Evolutionary conservation across 2,797 vertebrate genomes (phyloP), one percentile per base, ranked within the genome.

Genomic region (Phyllotis vaccarum): DNA sequence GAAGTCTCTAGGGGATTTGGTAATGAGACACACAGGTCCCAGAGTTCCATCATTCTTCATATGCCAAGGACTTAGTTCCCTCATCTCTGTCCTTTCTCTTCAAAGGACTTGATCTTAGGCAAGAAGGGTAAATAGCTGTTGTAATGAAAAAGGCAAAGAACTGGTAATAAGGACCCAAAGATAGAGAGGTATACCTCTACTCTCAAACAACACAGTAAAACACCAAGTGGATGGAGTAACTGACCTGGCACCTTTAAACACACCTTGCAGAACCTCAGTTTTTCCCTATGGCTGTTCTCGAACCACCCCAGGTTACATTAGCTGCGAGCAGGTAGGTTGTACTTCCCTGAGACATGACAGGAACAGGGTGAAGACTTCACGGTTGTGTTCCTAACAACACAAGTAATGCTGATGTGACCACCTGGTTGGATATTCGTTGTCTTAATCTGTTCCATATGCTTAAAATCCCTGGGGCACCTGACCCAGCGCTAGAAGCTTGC

Each of bases 131-230:
- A 64, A 68, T 95, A 27, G 10, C 6, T 70, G 85, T 88, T 85
- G 90, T 56, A 78, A 93, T 91, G 70, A 87, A 86, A 95, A 88
- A n/a, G 85, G 43, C 12, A 66, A 91, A 91, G 68, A 75, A 40
- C 6, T 9, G 82, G 22, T 86, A 29, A 78, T 24, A 60, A 85
- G 52, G 78, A 76, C 27, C 46, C 43, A 83, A 91, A 91, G 27
- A 49, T 60, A 80, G 76, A 91, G 56, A 93, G 60, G n/a, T 62
- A 95, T 49, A 52, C 22, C 3, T 31, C 52, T 96, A 19, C 62
- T 86, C 46, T n/a, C 34, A 52, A 68, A 66, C 58, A 21, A 62
- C 60, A 46, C 22, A 60, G 22, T 8, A 60, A 60, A 43, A 16
- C 5, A 40, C 3, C 49, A 54, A 46, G 76, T 40, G 0, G 24